Percentiles rank a stretch among this genome's conserved stretches.
Evolutionary conservation across 1,140 invertebrate genomes (phyloP).

Genomic region (Heliconius himera): DNA sequence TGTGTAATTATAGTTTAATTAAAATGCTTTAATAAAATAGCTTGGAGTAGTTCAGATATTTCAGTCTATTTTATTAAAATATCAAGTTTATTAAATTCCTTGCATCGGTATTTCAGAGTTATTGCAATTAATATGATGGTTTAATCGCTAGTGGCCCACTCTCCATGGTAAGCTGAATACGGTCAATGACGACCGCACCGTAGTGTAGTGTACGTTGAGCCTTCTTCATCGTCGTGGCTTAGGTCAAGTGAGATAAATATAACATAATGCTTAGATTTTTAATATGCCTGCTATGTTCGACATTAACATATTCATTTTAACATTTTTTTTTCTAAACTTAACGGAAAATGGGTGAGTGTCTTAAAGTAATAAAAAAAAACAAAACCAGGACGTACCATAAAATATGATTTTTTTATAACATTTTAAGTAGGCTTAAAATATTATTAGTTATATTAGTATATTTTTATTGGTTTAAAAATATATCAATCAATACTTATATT

Average conservation of each 20-base stretch:
- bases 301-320: no score
- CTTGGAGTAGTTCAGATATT: neutral
- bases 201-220: constrained; percentile 7
- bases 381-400: no score
- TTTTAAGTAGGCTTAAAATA: no score
- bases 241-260: constrained; percentile 11
- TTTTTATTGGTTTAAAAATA: neutral
- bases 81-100: constrained; percentile 8
- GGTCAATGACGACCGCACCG: neutral
- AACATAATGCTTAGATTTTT: constrained; percentile 1
- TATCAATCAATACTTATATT: neutral
- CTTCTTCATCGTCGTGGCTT: neutral
- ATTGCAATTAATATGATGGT: neutral
- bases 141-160: neutral
- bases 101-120: neutral
- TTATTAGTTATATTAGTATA: no score
- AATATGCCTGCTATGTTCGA: neutral
- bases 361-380: no score
- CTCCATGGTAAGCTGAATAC: neutral
- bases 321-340: no score
- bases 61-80: neutral
- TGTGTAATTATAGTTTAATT: neutral
- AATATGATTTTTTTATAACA: no score
- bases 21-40: neutral
- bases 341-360: no score